These are phyloP conservation scores for Crotalus viridis DNA, from an alignment of 2,113 vertebrate species.

Conservation along the genomic window DNA sequence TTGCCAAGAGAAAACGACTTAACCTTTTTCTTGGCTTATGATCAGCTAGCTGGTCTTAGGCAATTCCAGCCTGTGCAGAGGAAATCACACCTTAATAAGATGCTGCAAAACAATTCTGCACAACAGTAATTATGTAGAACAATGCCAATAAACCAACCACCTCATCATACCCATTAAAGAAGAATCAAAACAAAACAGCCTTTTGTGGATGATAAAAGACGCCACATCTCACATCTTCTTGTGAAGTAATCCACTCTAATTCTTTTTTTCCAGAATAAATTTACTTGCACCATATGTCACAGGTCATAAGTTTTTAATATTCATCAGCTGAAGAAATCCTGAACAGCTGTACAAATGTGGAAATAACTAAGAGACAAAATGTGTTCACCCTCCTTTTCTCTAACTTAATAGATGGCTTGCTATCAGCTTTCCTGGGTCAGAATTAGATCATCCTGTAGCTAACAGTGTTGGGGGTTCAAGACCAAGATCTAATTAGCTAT, in stretches of 20 bases:
- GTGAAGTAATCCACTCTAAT: not conserved
- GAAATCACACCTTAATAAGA: not conserved
- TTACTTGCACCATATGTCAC: not conserved
- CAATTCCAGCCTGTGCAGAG: not conserved
- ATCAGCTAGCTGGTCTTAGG: not conserved
- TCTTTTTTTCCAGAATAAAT: not conserved
- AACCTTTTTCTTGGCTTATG: no score
- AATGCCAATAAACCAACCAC: not conserved
- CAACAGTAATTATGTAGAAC: not conserved
- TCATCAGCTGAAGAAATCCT: conserved; percentile 22
- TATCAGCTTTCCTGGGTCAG: conserved; percentile 23
- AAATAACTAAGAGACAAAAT: not conserved
- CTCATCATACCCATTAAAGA: rapidly evolving
- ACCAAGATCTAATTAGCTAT: conserved; percentile 29
- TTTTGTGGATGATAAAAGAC: not conserved
- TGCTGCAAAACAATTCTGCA: not conserved
- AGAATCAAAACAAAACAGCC: not conserved
- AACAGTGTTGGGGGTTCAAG: not conserved
- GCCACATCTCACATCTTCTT: not conserved
- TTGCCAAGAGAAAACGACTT: not conserved
- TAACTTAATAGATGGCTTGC: conserved; percentile 7
- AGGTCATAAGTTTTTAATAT: not conserved
- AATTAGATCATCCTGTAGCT: conserved; percentile 34
- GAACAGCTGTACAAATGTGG: not conserved
- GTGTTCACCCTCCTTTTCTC: not conserved